A percentile compares a stretch with the other conserved stretches of the same genome.
Evolutionary conservation across 1,140 invertebrate genomes (phyloP).

Genomic region (Drosophila erecta): DNA sequence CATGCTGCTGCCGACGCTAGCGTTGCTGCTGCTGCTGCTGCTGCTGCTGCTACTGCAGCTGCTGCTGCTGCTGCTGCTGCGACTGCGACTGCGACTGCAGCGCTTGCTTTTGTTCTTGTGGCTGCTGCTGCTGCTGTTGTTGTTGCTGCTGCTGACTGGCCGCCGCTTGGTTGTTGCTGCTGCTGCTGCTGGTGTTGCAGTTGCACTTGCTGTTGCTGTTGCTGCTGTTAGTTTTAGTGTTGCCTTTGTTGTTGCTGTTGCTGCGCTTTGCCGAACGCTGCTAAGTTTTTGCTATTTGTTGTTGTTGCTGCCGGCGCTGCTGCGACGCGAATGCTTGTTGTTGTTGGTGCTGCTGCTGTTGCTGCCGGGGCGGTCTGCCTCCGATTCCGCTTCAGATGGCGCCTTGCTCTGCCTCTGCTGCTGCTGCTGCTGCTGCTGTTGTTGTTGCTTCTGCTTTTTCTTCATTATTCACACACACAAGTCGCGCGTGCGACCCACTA

Average conservation of each 20-base stretch:
- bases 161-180: conserved; percentile 21
- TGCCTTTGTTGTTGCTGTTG: conserved; percentile 33
- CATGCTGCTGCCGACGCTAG: conserved; percentile 50
- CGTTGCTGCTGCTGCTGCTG: conserved; percentile 36
- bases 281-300: conserved; percentile 79
- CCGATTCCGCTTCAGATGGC: conserved; percentile 53
- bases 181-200: conserved; percentile 10
- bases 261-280: conserved; percentile 78
- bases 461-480: conserved; percentile 74
- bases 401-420: conserved; percentile 50
- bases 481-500: conserved; percentile 63
- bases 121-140: conserved; percentile 27
- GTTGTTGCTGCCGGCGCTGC: conserved; percentile 68
- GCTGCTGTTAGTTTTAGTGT: conserved; percentile 27
- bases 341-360: conserved; percentile 47
- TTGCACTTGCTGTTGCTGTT: conserved; percentile 6
- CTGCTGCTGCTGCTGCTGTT: conserved; percentile 52
- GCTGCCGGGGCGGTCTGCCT: conserved; percentile 39
- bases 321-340: conserved; percentile 67
- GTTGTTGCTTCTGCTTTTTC: conserved; percentile 77
- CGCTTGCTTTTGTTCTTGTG: conserved; percentile 20
- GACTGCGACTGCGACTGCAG: conserved; percentile 24
- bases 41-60: conserved; percentile 31
- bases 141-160: conserved; percentile 18
- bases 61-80: conserved; percentile 10